Base-by-base conservation (phyloP, 2,888 invertebrate species). In the Allygus modestus region DNA sequence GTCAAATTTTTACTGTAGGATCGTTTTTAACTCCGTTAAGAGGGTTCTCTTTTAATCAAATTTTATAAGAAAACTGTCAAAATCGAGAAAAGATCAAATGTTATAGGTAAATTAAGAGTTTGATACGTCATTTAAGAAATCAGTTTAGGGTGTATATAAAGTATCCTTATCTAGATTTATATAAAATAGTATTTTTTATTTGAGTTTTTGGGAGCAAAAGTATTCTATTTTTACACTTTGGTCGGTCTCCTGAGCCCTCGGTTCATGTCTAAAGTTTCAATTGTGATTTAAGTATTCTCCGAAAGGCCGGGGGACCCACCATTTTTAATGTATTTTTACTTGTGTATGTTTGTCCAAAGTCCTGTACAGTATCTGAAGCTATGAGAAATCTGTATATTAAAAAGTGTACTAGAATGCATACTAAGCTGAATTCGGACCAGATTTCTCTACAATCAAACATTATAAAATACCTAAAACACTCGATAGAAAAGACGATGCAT, bases 101-200 rank as follows among this genome's bases (percentile, higher is more conserved):
- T 17, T 37, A 41, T 82, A 82, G 28, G 73, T 82, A 71, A 82
- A 37, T 82, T 71, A 51, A 54, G 71, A 82, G 43, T 82, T 82
- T 82, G 82, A 82, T 82, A 82, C 69, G 37, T 51, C 33, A 12
- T 82, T 82, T 82, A 82, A 82, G 46, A 82, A 82, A 82, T 71
- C 71, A 51, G 51, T 71, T 71, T 82, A 82, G 82, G 69, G 7
- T 82, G 82, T 82, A 71, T 71, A 82, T 82, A 82, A 46, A 41
- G 71, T 71, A 82, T 26, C 69, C 65, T n/a, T 33, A 82, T 23
- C 82, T 82, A 82, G 82, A 82, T 82, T 71, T 82, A 71, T 82
- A 82, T 82, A 82, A 82, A 82, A 82, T 82, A 82, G 82, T 82
- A 82, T 82, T 82, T 77, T 82, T 82, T 82, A 82, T 82, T 82